Percentiles rank a stretch among this genome's conserved stretches.
These are phyloP conservation scores for Bedellia somnulentella DNA, from an alignment of 2,888 invertebrate genomes.

Conservation along the genomic window DNA sequence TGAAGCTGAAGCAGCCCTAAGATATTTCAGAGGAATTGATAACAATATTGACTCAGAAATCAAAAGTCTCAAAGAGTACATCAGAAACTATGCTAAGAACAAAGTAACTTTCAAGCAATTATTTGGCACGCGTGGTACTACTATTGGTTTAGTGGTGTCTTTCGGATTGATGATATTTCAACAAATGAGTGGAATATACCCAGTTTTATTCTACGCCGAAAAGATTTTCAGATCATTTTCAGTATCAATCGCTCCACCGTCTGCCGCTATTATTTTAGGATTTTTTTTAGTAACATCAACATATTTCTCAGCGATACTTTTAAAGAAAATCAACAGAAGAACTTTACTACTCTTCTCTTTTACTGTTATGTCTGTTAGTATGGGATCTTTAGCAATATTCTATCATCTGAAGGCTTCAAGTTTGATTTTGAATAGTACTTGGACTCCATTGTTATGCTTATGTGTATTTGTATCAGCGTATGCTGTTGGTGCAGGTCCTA, in stretches of 20 bases:
- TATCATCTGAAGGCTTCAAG: constrained; percentile 36
- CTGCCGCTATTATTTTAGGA: constrained; percentile 63
- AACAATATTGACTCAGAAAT: constrained; percentile 62
- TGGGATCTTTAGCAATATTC: constrained; percentile 48
- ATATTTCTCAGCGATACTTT: constrained; percentile 55
- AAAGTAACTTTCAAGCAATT: constrained; percentile 46
- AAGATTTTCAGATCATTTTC: constrained; percentile 55
- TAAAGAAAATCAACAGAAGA: constrained; percentile 64
- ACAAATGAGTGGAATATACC: constrained; percentile 64
- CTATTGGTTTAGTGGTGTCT: constrained; percentile 48
- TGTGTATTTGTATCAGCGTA: constrained; percentile 63
- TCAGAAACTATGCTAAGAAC: constrained; percentile 39
- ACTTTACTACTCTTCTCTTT: constrained; percentile 65
- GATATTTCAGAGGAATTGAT: constrained; percentile 64
- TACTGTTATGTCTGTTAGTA: constrained; percentile 52
- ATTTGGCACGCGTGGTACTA: constrained; percentile 33
- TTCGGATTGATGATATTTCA: constrained; percentile 68
- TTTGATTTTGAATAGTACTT: constrained; percentile 19
- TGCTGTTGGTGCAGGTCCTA: constrained; percentile 69
- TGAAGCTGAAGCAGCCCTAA: constrained; percentile 63
- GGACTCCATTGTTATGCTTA: constrained; percentile 61
- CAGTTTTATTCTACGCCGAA: constrained; percentile 61
- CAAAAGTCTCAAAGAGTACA: constrained; percentile 40
- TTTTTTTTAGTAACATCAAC: constrained; percentile 61
- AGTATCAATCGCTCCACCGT: constrained; percentile 29